Conservation (phyloP, 2,113 vertebrate species). For the Tylochromis polylepis region DNA sequence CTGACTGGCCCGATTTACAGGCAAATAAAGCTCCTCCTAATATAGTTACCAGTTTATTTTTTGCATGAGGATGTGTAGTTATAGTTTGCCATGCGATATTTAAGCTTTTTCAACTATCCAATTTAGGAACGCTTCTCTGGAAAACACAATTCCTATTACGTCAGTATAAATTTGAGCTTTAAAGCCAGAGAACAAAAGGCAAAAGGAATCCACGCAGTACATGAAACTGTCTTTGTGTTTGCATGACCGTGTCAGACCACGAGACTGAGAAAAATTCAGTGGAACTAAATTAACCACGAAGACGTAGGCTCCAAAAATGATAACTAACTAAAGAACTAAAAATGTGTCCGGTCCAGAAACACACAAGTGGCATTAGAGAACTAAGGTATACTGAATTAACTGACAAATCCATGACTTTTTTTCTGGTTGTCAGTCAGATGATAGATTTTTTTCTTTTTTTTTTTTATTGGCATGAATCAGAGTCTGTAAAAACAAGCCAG, state of each 20-base stretch:
- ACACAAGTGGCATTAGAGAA: not conserved
- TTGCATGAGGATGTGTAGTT: fast-evolving
- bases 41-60: not conserved
- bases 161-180: not conserved
- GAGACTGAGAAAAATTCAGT: not conserved
- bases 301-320: not conserved
- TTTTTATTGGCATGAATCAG: not conserved
- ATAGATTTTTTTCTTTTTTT: too few species aligned
- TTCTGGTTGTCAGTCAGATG: not conserved
- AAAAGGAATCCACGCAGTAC: too few species aligned
- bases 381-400: not conserved
- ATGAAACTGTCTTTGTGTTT: not conserved
- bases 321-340: too few species aligned
- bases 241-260: not conserved
- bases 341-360: not conserved
- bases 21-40: not conserved
- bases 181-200: not conserved
- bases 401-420: not conserved
- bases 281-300: not conserved
- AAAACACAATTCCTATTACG: not conserved
- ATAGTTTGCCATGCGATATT: not conserved
- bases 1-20: not conserved
- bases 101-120: not conserved
- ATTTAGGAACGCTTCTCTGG: not conserved
- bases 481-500: not conserved